A percentile compares a stretch with the other conserved stretches of the same genome.
Evolutionary conservation across 2,113 vertebrate species (phyloP).

Genomic region (Boulengeromyrus knoepffleri): DNA sequence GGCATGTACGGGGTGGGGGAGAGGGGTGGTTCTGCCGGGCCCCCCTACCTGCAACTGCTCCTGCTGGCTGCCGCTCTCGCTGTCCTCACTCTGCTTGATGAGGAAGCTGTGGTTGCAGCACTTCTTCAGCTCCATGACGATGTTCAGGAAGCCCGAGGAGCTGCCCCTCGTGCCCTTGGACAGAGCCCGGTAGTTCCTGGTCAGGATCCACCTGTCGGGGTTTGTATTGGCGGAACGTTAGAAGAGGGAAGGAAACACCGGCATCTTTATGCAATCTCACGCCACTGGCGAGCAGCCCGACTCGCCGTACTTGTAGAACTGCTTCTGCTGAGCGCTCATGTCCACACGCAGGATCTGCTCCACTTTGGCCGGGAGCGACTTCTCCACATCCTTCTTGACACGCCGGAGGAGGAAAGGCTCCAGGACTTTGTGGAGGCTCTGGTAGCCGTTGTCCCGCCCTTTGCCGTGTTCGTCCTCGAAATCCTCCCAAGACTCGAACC

Average conservation of each 20-base stretch:
- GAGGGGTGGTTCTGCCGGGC: neutral
- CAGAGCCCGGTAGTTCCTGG: slow-evolving; percentile 94
- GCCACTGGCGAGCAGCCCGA: neutral
- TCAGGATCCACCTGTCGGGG: slow-evolving; percentile 85
- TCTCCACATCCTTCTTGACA: slow-evolving; percentile 97
- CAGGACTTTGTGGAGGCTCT: slow-evolving; percentile 94
- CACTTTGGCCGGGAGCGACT: slow-evolving; percentile 95
- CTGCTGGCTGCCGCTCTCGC: slow-evolving; percentile 62
- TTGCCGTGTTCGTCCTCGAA: slow-evolving; percentile 94
- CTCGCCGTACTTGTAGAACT: slow-evolving; percentile 86
- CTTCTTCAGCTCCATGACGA: slow-evolving; percentile 97
- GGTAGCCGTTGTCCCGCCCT: slow-evolving; percentile 91
- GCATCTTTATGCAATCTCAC: neutral
- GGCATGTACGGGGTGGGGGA: neutral
- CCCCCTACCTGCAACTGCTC: slow-evolving; percentile 68
- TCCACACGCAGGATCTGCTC: slow-evolving; percentile 96
- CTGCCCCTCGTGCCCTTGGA: slow-evolving; percentile 85
- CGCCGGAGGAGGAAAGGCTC: slow-evolving; percentile 92
- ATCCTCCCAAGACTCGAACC: slow-evolving; percentile 95
- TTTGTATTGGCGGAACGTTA: slow-evolving; percentile 28
- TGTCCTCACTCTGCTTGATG: slow-evolving; percentile 82
- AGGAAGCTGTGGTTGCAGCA: slow-evolving; percentile 96
- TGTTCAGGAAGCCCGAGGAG: slow-evolving; percentile 93
- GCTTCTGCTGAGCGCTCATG: slow-evolving; percentile 94
- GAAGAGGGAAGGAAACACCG: neutral